A percentile compares a stretch with the other conserved stretches of the same genome.
Evolutionary conservation across 2,888 invertebrate genomes (phyloP).

Genomic region (Aporophyla lueneburgensis): DNA sequence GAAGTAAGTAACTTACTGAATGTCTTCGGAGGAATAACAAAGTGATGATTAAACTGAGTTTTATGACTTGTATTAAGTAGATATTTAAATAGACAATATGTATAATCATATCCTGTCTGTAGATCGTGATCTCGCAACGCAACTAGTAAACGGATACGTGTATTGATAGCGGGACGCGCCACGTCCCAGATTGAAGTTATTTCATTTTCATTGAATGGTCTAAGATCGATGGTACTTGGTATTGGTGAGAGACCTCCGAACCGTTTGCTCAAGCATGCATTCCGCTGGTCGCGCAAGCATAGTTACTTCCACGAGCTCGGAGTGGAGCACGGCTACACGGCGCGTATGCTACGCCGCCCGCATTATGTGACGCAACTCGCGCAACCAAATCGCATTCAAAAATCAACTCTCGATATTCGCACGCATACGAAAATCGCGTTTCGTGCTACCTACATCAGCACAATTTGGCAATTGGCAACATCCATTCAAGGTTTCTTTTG

Average conservation of each 20-base stretch:
- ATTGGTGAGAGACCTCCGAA: conserved; percentile 20
- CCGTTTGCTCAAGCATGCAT: conserved; percentile 37
- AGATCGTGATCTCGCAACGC: conserved; percentile 70
- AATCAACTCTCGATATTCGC: conserved; percentile 71
- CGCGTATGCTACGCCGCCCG: conserved; percentile 60
- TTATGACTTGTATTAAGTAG: conserved; percentile 48
- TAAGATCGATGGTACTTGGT: conserved; percentile 27
- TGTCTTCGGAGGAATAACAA: conserved; percentile 29
- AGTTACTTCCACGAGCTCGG: conserved; percentile 18
- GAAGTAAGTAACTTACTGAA: conserved; percentile 33
- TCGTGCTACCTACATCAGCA: conserved; percentile 74
- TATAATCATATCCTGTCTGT: conserved; percentile 68
- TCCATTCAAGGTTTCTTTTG: conserved; percentile 78
- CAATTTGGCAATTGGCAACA: conserved; percentile 80
- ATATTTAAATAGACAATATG: conserved; percentile 53
- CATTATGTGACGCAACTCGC: conserved; percentile 72
- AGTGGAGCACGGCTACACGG: conserved; percentile 20
- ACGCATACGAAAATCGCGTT: conserved; percentile 71
- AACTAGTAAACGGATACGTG: conserved; percentile 69
- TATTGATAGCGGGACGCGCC: conserved; percentile 68
- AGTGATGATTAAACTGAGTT: conserved; percentile 50
- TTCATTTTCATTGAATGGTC: conserved; percentile 51
- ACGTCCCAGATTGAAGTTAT: conserved; percentile 61
- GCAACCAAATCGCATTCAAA: conserved; percentile 71
- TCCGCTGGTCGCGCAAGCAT: conserved; percentile 42